Evolutionary conservation across 1,140 invertebrate genomes (phyloP), one percentile per base, ranked within the genome.

Genomic region (Drosophila sucinea): DNA sequence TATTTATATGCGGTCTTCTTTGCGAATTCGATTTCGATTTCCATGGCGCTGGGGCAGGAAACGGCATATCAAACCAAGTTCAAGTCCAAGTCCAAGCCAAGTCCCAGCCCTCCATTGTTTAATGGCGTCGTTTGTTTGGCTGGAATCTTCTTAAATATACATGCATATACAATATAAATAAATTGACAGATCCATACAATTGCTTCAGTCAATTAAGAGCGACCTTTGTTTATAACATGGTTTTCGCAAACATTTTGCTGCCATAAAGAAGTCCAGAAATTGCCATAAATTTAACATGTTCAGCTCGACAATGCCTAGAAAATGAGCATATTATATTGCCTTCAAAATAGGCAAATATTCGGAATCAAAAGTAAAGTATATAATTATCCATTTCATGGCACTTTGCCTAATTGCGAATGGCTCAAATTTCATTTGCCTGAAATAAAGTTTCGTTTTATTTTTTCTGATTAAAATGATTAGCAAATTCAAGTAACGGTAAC

Each of bases 131-230:
- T 58, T 58, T 58, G 56, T 58, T 58, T 25, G 56, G 56, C 56
- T 58, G 56, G n/a, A 38, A 58, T 38, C 56, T 35, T 58, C 56
- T 58, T 58, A 58, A 58, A 58, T 58, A 58, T 58, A 58, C 56
- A 58, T 25, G 33, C 56, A 58, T 51, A 51, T 51, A 51, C 44
- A 58, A 58, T 58, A 58, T 58, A 58, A 58, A 58, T 58, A 58
- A 58, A 58, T 58, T 58, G 56, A 58, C 56, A 58, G 56, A 33
- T 38, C 29, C 23, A 58, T 23, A 58, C 56, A 58, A 58, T 58
- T 58, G 56, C 56, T 32, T 25, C 32, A 58, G 56, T 58, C 56
- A 58, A 58, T 58, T 58, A 58, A 58, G 56, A 58, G 32, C 56
- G 56, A 58, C 56, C 56, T 58, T 58, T 58, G 56, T 58, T 58